Evolutionary conservation across 2,797 vertebrate genomes (phyloP).

Genomic region (Aselliscus stoliczkanus): DNA sequence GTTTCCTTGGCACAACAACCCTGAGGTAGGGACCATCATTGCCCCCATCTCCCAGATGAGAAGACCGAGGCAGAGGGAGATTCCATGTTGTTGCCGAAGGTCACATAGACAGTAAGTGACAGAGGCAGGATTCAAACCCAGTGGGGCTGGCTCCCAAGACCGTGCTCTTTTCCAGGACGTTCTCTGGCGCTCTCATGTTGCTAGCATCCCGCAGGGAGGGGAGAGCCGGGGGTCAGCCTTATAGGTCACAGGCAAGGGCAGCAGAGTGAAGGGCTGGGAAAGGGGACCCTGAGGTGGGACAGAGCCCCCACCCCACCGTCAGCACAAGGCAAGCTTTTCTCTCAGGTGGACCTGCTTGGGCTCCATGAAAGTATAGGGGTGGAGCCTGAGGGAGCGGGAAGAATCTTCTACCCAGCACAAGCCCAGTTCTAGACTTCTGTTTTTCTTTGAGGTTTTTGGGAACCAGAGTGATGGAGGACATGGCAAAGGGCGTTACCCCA

Average conservation of each 20-base stretch:
- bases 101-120: background rate
- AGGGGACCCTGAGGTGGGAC: background rate
- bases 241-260: background rate
- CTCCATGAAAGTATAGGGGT: background rate
- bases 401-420: background rate
- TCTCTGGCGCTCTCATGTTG: too few species aligned
- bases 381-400: background rate
- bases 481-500: background rate
- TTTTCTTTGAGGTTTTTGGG: background rate
- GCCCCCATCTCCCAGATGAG: background rate
- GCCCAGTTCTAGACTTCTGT: background rate
- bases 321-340: background rate
- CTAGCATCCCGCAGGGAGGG: background rate
- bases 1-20: background rate
- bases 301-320: accelerated
- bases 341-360: background rate
- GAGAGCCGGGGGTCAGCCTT: accelerated
- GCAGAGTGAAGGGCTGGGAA: background rate
- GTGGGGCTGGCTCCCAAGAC: background rate
- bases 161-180: accelerated
- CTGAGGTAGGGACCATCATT: background rate
- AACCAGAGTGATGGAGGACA: background rate
- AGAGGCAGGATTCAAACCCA: background rate
- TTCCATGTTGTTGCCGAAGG: background rate
- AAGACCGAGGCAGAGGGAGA: background rate